Conservation (phyloP, 2,113 vertebrate genomes). For the Crotalus tigris region DNA sequence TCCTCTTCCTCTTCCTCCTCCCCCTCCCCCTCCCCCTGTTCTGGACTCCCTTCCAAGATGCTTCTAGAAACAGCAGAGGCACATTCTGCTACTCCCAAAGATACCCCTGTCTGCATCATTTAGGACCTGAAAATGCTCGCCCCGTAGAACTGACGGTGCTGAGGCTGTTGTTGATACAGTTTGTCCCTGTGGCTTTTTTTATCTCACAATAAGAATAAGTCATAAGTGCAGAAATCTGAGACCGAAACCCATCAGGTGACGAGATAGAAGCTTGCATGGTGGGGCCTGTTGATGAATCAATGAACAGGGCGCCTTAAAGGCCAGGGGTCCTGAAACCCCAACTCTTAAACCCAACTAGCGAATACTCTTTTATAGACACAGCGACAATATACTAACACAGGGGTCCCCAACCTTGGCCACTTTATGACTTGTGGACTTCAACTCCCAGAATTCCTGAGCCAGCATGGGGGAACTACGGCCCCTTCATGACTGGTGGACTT, state of each 20-base stretch:
- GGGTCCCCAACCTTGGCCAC: too few species aligned
- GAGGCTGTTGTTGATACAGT: background rate
- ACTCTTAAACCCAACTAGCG: background rate
- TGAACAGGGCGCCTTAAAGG: background rate
- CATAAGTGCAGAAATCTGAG: too few species aligned
- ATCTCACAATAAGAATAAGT: background rate
- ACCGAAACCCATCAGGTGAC: background rate
- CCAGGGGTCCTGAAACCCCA: background rate
- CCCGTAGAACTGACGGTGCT: rapidly evolving
- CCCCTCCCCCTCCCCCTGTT: too few species aligned
- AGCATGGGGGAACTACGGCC: too few species aligned
- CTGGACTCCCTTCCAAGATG: too few species aligned
- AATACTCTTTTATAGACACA: background rate
- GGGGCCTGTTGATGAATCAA: background rate
- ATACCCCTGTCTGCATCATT: background rate
- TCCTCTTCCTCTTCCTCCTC: too few species aligned
- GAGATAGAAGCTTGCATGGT: background rate
- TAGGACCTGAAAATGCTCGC: background rate
- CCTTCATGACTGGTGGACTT: too few species aligned
- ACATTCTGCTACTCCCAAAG: background rate
- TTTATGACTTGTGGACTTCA: too few species aligned
- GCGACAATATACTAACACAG: background rate
- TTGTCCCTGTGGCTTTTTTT: background rate
- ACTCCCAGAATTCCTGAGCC: too few species aligned
- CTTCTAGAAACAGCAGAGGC: background rate